Evolutionary conservation across 2,797 vertebrate genomes (phyloP), one percentile per base, ranked within the genome.

Genomic region (Pagetopsis macropterus): DNA sequence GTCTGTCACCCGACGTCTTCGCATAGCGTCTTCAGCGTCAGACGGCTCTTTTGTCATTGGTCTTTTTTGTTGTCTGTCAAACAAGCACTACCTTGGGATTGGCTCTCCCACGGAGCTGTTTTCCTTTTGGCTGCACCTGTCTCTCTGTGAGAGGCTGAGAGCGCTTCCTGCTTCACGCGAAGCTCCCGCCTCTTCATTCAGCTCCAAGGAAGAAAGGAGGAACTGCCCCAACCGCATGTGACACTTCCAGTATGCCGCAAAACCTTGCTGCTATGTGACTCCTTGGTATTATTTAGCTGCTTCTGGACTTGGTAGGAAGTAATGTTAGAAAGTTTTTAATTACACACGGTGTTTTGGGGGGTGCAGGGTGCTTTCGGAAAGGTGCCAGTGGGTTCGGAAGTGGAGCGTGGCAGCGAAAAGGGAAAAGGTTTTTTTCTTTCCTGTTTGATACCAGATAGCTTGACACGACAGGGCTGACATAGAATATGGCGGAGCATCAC

Each of bases 401-500:
- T 80, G 73, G 86, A 87, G 84, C 84, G 88, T 84, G 88, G 86
- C 89, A 81, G 77, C 75, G 81, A 83, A 62, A 67, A 85, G 60
- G 63, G 55, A 51, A 70, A 51, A 58, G 54, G 60, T 69, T 72
- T 16, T 51, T 64, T 71, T 71, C 56, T 71, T 78, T 79, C 64
- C 87, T 51, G 81, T 70, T 71, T 63, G 75, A 80, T 81, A 87
- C 62, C 72, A 80, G 83, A 87, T 79, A 86, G 73, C 70, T 83
- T 70, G 78, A 85, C 78, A 76, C 86, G 83, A 90, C 91, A 75
- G 92, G 94, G 93, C 91, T 91, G 93, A 93, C 94, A 91, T 91
- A 93, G 93, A 97, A 98, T 94, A 97, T 97, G 96, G 96, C 96
- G 96, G 96, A 97, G 92, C 96, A 97, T 94, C 92, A 93, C 83